Evolutionary conservation across 1,140 invertebrate genomes (phyloP), one percentile per base, ranked within the genome.

Genomic region (Trichonephila clavata): DNA sequence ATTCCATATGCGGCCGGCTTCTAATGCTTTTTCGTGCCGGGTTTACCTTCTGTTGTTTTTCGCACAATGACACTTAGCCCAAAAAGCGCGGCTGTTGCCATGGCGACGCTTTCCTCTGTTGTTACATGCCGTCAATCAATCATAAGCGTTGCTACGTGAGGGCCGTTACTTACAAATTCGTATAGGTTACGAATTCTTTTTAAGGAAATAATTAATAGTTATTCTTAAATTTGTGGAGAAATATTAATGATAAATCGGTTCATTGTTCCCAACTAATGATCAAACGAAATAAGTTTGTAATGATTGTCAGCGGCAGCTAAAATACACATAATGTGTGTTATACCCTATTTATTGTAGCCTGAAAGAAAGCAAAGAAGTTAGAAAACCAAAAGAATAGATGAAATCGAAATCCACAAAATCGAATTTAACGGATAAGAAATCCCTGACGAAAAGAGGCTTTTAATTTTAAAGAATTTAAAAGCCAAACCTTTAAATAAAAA

Each of bases 71-170:
- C 90, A 84, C 80, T 92, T 68, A 43, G 81, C 90, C 60, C 8
- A 32, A 92, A 92, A 84, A 83, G 90, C 59, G 77, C 39, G 90
- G 90, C 68, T 90, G 89, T 92, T 24, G 5, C 61, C 80, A 92
- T 84, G 80, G 90, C 59, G 43, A 92, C 90, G 80, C 60, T 81
- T 84, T 83, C 20, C 90, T 63, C 80, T 92, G 90, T 92, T 92
- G 81, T 90, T 61, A 59, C n/a, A 80, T 24, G 21, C 68, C 77
- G 89, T 81, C 90, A 84, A 92, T 92, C 90, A 92, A 92, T 92
- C 90, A 84, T n/a, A 18, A 83, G 90, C 90, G 90, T 92, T 92
- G 81, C 90, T 92, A 92, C 57, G 90, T 59, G 18, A 1, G 63
- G 89, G 43, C 16, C 89, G 43, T 90, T 90, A 90, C 89, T 81